Evolutionary conservation across 2,113 vertebrate species (phyloP).

Genomic region (Pseudonaja textilis): DNA sequence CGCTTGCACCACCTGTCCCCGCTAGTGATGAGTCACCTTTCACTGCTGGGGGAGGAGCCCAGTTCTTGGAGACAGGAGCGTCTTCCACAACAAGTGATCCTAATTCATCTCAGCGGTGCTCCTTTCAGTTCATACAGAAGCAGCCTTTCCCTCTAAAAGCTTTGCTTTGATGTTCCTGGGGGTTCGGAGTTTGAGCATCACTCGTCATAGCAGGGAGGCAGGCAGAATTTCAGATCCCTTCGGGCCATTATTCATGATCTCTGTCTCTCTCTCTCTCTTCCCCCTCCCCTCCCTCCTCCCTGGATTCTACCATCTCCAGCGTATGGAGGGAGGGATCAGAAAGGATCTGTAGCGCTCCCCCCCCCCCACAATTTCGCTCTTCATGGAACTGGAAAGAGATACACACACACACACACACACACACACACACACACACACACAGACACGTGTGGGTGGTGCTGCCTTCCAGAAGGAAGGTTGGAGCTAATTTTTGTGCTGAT

Average conservation of each 20-base stretch:
- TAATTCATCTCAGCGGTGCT: not conserved
- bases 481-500: conserved; percentile 29
- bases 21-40: not conserved
- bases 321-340: fast-evolving
- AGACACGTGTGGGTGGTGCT: conserved; percentile 1
- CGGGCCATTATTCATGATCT: not conserved
- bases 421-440: too few relatives aligned
- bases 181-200: not conserved
- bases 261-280: not conserved
- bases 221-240: not conserved
- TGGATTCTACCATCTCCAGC: fast-evolving
- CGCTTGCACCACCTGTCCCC: not conserved
- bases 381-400: conserved; percentile 4
- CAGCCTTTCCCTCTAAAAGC: not conserved
- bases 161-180: not conserved
- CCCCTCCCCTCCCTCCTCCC: not conserved
- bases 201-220: not conserved
- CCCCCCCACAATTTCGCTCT: conserved; percentile 28
- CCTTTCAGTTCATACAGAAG: not conserved
- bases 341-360: not conserved
- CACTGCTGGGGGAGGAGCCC: not conserved
- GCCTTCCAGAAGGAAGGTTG: not conserved
- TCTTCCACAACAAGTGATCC: not conserved
- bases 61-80: not conserved
- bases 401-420: too few relatives aligned